Conservation (phyloP, 2,797 vertebrate genomes). For the Hypotaenidia philippensis region DNA sequence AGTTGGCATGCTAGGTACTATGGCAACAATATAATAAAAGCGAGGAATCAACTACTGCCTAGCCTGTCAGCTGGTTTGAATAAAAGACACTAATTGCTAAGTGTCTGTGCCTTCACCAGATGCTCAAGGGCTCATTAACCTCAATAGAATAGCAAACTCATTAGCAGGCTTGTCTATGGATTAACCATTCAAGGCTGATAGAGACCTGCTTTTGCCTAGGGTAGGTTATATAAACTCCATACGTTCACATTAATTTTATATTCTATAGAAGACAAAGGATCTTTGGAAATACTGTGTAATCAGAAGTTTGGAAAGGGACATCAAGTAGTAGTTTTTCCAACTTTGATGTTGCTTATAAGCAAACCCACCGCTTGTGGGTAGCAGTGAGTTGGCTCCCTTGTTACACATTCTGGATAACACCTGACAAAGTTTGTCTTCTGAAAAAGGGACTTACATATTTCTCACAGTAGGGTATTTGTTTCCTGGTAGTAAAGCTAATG, state of each 20-base stretch:
- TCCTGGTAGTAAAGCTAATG: neutral
- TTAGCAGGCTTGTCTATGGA: constrained; percentile 36
- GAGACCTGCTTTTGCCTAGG: neutral
- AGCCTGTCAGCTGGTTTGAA: constrained; percentile 29
- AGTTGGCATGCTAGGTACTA: neutral
- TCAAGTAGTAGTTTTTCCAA: neutral
- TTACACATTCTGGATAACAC: neutral
- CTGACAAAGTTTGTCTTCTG: neutral
- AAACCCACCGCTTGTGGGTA: constrained; percentile 11
- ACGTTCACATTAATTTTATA: neutral
- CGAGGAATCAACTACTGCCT: constrained; percentile 9
- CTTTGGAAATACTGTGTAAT: neutral
- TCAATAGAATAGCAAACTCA: constrained; percentile 29
- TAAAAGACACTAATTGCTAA: constrained; percentile 53
- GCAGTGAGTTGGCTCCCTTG: neutral
- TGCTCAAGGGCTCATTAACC: constrained; percentile 57
- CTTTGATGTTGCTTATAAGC: constrained; percentile 15
- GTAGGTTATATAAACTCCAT: neutral
- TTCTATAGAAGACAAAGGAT: neutral
- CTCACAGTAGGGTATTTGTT: neutral
- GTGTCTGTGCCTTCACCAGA: constrained; percentile 35
- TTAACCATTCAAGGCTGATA: constrained; percentile 32
- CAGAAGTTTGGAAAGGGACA: neutral
- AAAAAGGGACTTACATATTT: neutral
- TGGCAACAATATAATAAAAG: neutral